Base-by-base conservation (phyloP, 1,140 invertebrate genomes). In the Papilio dardanus region DNA sequence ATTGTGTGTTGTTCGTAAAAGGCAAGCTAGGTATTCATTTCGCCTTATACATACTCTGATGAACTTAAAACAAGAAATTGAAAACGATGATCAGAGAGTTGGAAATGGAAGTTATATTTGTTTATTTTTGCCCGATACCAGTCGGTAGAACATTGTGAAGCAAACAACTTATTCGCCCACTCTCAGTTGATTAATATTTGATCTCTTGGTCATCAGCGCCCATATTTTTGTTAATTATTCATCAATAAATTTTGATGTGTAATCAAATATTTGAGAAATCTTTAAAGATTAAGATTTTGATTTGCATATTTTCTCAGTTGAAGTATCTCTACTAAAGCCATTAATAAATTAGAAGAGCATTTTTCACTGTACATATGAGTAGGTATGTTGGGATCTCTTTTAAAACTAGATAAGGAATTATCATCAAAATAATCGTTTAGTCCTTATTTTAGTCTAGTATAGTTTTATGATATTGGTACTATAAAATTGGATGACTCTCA, bases 1-100 rank as follows among this genome's bases (percentile, higher is more conserved):
- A 62, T 62, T 30, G 54, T 28, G 54, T 28, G 54, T 28, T 62
- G 54, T 62, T 62, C 54, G 14, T 62, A 62, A 62, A 62, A 62
- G 54, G 54, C 24, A 62, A 1, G 54, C 21, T 62, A 28, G 54
- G 54, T 62, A 62, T 62, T 30, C 54, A 28, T 62, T 62, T 62
- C 19, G 54, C 19, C 19, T 62, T 62, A 62, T 16, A 62, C 54
- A 28, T 14, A n/a, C n/a, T n/a, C n/a, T 6, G 3, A 30, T 1
- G 21, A 30, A 4, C 14, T 62, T 14, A 62, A 62, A 62, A 62
- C 54, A 62, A 62, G 21, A 62, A 24, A 24, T 28, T 28, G 28
- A 62, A 62, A 62, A 62, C 54, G 54, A 62, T 28, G 54, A 62
- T 62, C 21, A 16, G 10, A 62, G 54, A 58, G 24, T 62, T 62